These are phyloP conservation scores for Megalurothrips usitatus DNA, from an alignment of 2,888 invertebrate species.

Conservation along the genomic window DNA sequence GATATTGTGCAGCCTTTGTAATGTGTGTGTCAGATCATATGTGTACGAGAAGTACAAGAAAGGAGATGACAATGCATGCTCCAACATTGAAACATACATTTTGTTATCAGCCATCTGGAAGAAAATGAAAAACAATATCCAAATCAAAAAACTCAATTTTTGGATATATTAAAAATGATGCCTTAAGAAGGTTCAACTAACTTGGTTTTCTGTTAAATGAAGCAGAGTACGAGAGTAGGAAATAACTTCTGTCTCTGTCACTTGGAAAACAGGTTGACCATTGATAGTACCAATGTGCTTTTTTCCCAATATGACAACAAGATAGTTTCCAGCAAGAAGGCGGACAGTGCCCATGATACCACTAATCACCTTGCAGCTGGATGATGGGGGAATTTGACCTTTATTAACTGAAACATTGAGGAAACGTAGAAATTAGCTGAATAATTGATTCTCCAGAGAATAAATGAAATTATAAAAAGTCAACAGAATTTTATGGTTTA, in stretches of 20 bases:
- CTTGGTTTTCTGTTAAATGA: slow-evolving; percentile 79
- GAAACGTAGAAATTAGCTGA: slow-evolving; percentile 41
- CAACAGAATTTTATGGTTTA: background rate
- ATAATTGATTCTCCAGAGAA: background rate
- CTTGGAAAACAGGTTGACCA: slow-evolving; percentile 71
- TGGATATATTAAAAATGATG: background rate
- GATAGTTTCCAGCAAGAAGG: slow-evolving; percentile 78
- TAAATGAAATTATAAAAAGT: background rate
- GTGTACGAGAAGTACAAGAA: slow-evolving; percentile 91
- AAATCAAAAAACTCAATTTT: background rate
- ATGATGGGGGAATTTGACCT: slow-evolving; percentile 59
- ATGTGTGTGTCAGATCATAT: slow-evolving; percentile 86
- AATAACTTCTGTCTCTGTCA: slow-evolving; percentile 75
- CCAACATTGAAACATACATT: slow-evolving; percentile 79
- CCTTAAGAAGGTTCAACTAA: slow-evolving; percentile 41
- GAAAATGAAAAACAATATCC: slow-evolving; percentile 8
- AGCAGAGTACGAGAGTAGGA: slow-evolving; percentile 79
- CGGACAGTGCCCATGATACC: slow-evolving; percentile 84
- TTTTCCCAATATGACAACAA: slow-evolving; percentile 83
- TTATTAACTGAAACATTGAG: slow-evolving; percentile 48
- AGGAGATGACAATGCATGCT: slow-evolving; percentile 73
- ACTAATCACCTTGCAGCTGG: slow-evolving; percentile 61
- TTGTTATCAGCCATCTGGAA: slow-evolving; percentile 72
- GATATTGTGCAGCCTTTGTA: slow-evolving; percentile 81
- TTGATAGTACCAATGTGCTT: slow-evolving; percentile 76